Percentiles rank a stretch among this genome's conserved stretches.
Evolutionary conservation across 2,797 vertebrate genomes (phyloP).

Genomic region (Danio tinwini): DNA sequence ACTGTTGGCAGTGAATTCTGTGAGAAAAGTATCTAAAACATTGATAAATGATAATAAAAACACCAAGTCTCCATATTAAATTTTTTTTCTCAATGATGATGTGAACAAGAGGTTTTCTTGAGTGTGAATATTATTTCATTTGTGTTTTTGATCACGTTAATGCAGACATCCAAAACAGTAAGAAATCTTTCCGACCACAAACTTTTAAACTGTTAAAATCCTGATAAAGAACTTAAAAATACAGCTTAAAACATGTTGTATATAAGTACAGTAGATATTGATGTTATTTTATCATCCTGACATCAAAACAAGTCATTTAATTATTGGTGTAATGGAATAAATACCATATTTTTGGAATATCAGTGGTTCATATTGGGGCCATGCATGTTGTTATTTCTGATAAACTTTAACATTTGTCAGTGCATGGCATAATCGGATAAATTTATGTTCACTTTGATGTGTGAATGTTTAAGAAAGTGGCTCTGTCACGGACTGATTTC

Average conservation of each 20-base stretch:
- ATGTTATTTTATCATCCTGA: not conserved
- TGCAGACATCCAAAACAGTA: not conserved
- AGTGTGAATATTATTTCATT: too few species aligned
- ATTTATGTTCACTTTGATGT: constrained; percentile 2
- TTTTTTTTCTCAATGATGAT: too few species aligned
- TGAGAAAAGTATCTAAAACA: too few species aligned
- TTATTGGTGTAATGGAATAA: not conserved
- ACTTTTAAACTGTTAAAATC: too few species aligned
- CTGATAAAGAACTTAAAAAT: not conserved
- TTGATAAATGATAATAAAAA: too few species aligned
- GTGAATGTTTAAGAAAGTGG: constrained; percentile 22
- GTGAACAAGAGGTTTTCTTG: too few species aligned
- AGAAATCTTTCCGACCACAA: not conserved
- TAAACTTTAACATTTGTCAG: constrained; percentile 10
- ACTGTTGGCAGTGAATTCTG: too few species aligned
- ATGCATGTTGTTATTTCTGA: not conserved
- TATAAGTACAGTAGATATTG: not conserved
- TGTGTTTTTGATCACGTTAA: too few species aligned
- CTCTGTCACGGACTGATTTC: not conserved
- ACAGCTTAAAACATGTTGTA: not conserved
- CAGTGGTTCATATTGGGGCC: not conserved
- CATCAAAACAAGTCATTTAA: not conserved
- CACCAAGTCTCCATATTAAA: too few species aligned
- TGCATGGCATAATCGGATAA: constrained; percentile 24
- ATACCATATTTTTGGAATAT: not conserved